Evolutionary conservation across 2,888 invertebrate species (phyloP), one percentile per base, ranked within the genome.

Genomic region (Drosophila meridionalis): DNA sequence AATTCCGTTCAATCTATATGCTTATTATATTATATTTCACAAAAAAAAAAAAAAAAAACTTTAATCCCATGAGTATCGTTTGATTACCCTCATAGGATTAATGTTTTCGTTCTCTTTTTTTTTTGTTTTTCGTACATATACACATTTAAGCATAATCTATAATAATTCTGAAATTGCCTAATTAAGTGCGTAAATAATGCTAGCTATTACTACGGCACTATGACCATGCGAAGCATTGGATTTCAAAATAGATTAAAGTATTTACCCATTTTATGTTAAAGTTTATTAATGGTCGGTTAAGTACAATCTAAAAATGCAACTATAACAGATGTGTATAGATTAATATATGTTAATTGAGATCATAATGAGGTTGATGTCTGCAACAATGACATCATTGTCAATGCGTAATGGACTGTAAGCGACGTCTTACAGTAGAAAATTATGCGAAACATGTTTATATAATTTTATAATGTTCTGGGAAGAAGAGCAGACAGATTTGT

Each of bases 201-300:
- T 55, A 28, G 11, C 9, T 26, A 20, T 43, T 3, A 12, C 36
- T 20, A 36, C 7, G 9, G 12, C 20, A 20, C 26, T 20, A 43
- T 30, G 12, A 9, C 5, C 28, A 28, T 32, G 32, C 48, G 47
- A 9, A 32, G 38, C 26, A 7, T 28, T 62, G 1, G 9, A 38
- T 6, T 8, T 43, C 20, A 1, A 4, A 20, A 4, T 9, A 28
- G 14, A 28, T 55, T 5, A 28, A 26, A 26, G 55, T 88, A 83
- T 69, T 83, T 83, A 83, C 89, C 83, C 83, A 83, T 83, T 72
- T 53, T 59, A 43, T 60, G 20, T 65, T 38, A 36, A n/a, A 52
- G 8, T 43, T 42, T 38, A 50, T 80, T 57, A 83, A 56, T 56
- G n/a, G 36, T 30, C 8, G 56, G 48, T 63, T 67, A 68, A 56